Evolutionary conservation across 2,113 vertebrate genomes (phyloP).

Genomic region (Hippopotamus amphibius): DNA sequence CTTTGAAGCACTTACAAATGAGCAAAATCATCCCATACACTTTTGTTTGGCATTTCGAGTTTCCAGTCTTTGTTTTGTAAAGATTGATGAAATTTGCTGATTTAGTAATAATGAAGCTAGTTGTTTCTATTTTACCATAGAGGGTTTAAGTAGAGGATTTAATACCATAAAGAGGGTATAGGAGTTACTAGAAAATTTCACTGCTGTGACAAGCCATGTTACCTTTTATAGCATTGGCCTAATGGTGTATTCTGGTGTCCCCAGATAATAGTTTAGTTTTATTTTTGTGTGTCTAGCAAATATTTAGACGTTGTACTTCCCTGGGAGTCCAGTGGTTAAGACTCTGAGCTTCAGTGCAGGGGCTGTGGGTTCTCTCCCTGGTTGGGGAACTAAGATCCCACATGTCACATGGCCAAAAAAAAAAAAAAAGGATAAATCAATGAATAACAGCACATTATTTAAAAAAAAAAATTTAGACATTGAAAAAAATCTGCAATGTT

Average conservation of each 20-base stretch:
- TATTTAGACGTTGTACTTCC: background rate
- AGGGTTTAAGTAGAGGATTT: constrained; percentile 5
- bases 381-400: too few relatives aligned
- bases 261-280: background rate
- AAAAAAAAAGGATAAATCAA: too few relatives aligned
- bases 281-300: background rate
- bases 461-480: background rate
- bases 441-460: too few relatives aligned
- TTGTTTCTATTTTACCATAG: background rate
- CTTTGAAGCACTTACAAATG: background rate
- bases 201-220: background rate
- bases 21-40: background rate
- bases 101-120: background rate
- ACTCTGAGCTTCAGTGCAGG: too few relatives aligned
- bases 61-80: constrained; percentile 10
- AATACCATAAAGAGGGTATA: background rate
- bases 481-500: background rate
- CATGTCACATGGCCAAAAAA: too few relatives aligned
- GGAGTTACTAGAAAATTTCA: background rate
- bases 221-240: background rate
- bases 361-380: too few relatives aligned
- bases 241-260: background rate
- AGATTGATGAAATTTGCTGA: constrained; percentile 1
- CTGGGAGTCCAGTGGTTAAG: too few relatives aligned
- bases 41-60: background rate